Conservation (phyloP, 2,797 vertebrate species). For the Poliocrania exsul region DNA sequence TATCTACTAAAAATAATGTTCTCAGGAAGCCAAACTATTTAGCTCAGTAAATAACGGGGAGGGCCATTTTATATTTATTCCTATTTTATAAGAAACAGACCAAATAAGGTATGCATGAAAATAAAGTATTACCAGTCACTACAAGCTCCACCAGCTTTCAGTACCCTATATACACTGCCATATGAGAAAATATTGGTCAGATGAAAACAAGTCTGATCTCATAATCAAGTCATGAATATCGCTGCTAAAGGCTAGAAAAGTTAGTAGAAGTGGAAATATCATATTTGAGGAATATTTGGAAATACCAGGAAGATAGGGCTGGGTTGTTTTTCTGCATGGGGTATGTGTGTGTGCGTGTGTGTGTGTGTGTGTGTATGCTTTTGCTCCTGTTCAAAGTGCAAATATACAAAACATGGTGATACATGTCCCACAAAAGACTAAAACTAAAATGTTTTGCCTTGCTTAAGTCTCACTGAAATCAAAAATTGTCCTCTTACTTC, state of each 20-base stretch:
- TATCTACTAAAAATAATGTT: background rate
- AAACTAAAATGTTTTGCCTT: background rate
- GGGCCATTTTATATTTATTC: background rate
- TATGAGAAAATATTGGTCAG: background rate
- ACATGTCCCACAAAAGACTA: background rate
- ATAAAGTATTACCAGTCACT: background rate
- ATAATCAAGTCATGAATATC: background rate
- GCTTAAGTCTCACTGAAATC: background rate
- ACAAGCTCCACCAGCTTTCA: background rate
- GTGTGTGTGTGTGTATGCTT: background rate
- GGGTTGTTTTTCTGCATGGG: rapidly evolving
- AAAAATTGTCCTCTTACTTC: background rate
- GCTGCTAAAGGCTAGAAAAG: background rate
- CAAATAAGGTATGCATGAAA: background rate
- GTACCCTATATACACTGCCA: background rate
- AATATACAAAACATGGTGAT: background rate
- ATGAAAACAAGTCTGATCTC: background rate
- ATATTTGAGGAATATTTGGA: background rate
- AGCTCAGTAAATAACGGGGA: background rate
- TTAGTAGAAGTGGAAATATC: background rate
- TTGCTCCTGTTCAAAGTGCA: background rate
- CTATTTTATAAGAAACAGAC: background rate
- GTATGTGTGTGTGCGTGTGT: rapidly evolving
- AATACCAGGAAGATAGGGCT: background rate
- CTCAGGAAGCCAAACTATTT: background rate